These are phyloP conservation scores for Thunnus maccoyii DNA, from an alignment of 2,113 vertebrate genomes.

Conservation along the genomic window DNA sequence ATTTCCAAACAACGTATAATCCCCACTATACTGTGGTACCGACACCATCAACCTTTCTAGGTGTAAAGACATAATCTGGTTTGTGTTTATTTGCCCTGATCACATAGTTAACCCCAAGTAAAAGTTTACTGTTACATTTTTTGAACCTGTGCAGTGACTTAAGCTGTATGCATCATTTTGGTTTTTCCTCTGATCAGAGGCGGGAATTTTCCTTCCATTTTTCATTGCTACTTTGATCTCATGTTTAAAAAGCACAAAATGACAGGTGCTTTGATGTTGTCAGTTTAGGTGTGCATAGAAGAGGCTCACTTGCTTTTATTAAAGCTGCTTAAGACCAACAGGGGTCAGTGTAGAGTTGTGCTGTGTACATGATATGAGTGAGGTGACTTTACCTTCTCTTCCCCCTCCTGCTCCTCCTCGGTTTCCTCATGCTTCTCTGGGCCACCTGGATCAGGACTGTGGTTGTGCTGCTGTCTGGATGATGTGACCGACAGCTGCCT, in stretches of 20 bases:
- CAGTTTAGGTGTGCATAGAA: not conserved
- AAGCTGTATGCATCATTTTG: not conserved
- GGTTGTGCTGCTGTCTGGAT: conserved; percentile 59
- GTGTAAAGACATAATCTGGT: conserved; percentile 14
- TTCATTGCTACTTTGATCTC: not conserved
- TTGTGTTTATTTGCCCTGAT: not conserved
- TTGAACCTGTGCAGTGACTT: not conserved
- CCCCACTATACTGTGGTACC: not conserved
- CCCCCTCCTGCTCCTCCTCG: conserved; percentile 24
- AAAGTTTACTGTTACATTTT: not conserved
- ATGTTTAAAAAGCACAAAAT: not conserved
- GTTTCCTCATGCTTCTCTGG: conserved; percentile 39
- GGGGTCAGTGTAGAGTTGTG: conserved; percentile 35
- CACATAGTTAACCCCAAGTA: not conserved
- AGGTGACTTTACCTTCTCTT: conserved; percentile 60
- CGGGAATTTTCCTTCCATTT: no score
- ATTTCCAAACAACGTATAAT: conserved; percentile 27
- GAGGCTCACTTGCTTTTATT: not conserved
- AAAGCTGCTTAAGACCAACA: conserved; percentile 27
- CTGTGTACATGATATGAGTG: not conserved
- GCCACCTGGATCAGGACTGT: conserved; percentile 20
- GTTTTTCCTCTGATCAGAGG: not conserved
- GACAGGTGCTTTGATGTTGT: not conserved
- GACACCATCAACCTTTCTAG: not conserved
- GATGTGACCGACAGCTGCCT: conserved; percentile 91